phyloP scores from a whole-genome alignment of 2,797 vertebrate species.

The Siniperca undulata region DNA sequence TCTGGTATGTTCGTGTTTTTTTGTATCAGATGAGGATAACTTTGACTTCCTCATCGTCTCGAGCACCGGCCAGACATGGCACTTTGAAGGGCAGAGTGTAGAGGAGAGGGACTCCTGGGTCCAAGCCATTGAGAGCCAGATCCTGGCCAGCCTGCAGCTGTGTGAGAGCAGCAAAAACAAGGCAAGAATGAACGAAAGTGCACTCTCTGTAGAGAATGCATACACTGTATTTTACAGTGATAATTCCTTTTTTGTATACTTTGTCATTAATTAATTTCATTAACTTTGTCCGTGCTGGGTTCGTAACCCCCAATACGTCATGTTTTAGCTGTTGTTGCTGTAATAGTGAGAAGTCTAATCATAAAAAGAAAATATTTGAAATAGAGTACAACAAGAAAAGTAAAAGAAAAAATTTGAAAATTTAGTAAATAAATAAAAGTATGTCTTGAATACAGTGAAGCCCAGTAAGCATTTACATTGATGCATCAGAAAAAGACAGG shows the following conservation, averaged over 20 bases:
- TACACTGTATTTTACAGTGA: background rate
- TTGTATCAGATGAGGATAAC: conserved; percentile 90
- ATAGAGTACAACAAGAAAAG: background rate
- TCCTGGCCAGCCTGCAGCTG: conserved; percentile 95
- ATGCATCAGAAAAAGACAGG: background rate
- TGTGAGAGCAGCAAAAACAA: conserved; percentile 98
- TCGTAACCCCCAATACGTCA: background rate
- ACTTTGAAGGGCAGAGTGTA: conserved; percentile 92
- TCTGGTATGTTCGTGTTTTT: background rate
- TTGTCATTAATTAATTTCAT: background rate
- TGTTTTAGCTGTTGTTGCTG: background rate
- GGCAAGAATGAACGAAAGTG: conserved; percentile 75
- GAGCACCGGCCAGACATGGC: conserved; percentile 95
- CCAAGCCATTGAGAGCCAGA: conserved; percentile 95
- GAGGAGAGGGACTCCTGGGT: conserved; percentile 96
- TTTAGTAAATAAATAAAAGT: background rate
- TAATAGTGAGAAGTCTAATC: background rate
- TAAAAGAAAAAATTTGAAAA: background rate
- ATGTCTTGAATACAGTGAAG: background rate
- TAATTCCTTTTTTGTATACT: background rate
- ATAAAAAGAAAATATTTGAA: background rate
- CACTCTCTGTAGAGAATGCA: background rate
- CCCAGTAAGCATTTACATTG: background rate
- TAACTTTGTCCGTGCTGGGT: background rate
- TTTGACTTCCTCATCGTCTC: conserved; percentile 96